These are phyloP conservation scores for Natrix natrix DNA, from an alignment of 2,797 vertebrate species.

Conservation along the genomic window DNA sequence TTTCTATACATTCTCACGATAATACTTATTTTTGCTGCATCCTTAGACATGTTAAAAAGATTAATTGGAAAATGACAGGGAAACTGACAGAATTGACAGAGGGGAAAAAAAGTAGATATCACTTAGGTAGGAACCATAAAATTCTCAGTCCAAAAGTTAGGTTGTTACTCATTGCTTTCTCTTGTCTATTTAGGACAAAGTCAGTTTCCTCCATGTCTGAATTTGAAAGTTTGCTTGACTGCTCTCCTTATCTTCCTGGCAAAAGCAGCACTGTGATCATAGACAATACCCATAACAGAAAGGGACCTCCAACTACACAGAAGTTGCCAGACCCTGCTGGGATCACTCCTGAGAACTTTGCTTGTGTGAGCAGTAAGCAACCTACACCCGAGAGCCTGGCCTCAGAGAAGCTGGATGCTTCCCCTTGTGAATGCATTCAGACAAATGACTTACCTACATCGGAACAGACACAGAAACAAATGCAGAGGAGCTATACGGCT, in stretches of 20 bases:
- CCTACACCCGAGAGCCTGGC: constrained; percentile 71
- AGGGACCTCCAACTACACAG: constrained; percentile 53
- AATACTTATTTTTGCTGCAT: not conserved
- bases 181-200: constrained; percentile 70
- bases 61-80: not conserved
- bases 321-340: constrained; percentile 68
- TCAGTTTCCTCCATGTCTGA: constrained; percentile 83
- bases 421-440: constrained; percentile 82
- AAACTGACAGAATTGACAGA: not conserved
- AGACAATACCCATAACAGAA: constrained; percentile 67
- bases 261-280: constrained; percentile 62
- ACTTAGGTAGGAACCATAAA: not conserved
- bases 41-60: not conserved
- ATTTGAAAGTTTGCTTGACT: constrained; percentile 80
- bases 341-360: constrained; percentile 81
- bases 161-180: constrained; percentile 4
- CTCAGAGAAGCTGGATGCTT: constrained; percentile 76
- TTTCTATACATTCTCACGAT: not conserved
- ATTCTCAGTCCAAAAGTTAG: not conserved
- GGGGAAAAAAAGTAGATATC: not conserved
- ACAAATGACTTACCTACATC: constrained; percentile 69
- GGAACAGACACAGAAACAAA: constrained; percentile 77
- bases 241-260: constrained; percentile 77
- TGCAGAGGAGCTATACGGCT: constrained; percentile 92
- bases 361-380: constrained; percentile 69